Percentiles rank a stretch among this genome's conserved stretches.
phyloP scores from a whole-genome alignment of 2,888 invertebrate species.

The Ophion slaviceki region DNA sequence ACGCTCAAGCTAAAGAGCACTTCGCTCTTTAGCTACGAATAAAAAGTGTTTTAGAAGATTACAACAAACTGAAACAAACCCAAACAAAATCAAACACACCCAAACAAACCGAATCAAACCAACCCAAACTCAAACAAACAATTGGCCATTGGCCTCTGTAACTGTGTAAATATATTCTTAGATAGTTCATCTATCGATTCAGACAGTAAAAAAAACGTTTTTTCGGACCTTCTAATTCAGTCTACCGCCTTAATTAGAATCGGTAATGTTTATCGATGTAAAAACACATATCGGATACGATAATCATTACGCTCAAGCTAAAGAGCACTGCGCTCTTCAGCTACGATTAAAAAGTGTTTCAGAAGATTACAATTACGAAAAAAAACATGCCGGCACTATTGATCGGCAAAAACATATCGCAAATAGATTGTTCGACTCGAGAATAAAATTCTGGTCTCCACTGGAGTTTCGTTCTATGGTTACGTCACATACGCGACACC shows the following conservation, averaged over 20 bases:
- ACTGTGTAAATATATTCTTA: no score
- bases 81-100: no score
- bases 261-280: not conserved
- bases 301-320: not conserved
- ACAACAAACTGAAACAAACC: no score
- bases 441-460: conserved; percentile 13
- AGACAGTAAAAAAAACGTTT: no score
- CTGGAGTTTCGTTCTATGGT: conserved; percentile 41
- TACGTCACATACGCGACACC: conserved; percentile 64
- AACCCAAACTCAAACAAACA: no score
- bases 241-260: no score
- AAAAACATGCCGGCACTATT: not conserved
- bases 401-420: not conserved
- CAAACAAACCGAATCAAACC: no score
- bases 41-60: not conserved
- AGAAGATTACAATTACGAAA: not conserved
- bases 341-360: not conserved
- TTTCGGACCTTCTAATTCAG: no score
- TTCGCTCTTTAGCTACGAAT: not conserved
- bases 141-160: no score
- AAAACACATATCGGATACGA: not conserved
- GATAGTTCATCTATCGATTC: no score
- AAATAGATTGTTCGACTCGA: not conserved
- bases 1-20: not conserved
- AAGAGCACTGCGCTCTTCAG: not conserved